Evolutionary conservation across 2,113 vertebrate genomes (phyloP).

Genomic region (Anguilla japonica): DNA sequence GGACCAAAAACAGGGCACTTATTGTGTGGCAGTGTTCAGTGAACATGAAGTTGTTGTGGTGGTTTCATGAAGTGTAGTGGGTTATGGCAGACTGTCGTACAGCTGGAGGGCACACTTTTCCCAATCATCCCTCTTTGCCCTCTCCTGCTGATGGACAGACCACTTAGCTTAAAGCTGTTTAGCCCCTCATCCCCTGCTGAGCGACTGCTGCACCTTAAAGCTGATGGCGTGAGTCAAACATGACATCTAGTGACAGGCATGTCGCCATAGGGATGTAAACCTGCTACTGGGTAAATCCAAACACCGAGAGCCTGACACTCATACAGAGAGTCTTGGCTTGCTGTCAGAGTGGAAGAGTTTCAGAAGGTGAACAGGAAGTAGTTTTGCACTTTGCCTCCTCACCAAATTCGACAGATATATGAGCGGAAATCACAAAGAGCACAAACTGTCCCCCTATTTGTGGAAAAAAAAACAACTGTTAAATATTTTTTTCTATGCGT

Average conservation of each 20-base stretch:
- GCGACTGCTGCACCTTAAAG: background rate
- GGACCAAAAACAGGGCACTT: background rate
- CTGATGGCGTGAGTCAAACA: background rate
- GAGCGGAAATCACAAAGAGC: too few species aligned
- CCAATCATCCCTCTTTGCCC: conserved; percentile 23
- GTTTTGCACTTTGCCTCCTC: too few species aligned
- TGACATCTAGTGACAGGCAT: background rate
- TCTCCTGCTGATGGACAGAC: conserved; percentile 1
- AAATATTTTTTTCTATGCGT: too few species aligned
- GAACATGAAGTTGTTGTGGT: conserved; percentile 67
- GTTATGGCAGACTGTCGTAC: conserved; percentile 70
- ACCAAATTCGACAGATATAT: too few species aligned
- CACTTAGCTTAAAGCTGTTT: background rate
- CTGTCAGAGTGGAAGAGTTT: too few species aligned
- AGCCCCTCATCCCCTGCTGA: background rate
- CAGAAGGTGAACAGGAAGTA: too few species aligned
- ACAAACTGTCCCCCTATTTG: too few species aligned
- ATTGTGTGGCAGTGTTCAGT: conserved; percentile 65
- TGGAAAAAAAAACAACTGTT: too few species aligned
- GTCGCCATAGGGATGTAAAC: background rate
- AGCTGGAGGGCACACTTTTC: conserved; percentile 61
- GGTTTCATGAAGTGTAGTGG: conserved; percentile 65
- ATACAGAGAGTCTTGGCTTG: too few species aligned
- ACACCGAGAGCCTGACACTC: background rate
- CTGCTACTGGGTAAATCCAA: background rate